Conservation (phyloP, 2,888 invertebrate genomes). For the Eilema depressum region DNA sequence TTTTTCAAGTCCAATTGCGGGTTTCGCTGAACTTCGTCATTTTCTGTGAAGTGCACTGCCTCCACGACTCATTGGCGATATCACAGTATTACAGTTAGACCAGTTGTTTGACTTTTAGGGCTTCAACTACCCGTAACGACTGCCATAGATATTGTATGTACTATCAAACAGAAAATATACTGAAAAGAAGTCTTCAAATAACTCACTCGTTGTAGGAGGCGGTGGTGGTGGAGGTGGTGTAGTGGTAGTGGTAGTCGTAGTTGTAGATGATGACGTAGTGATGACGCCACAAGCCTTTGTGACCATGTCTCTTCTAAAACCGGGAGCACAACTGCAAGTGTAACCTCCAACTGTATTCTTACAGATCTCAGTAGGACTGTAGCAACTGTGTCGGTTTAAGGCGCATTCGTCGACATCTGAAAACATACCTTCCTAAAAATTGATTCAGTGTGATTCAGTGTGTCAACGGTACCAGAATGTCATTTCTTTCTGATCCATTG, state of each 20-base stretch:
- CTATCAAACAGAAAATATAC: too few relatives aligned
- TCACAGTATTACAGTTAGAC: too few relatives aligned
- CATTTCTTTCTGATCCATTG: too few relatives aligned
- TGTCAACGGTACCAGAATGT: too few relatives aligned
- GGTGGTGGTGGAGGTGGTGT: constrained; percentile 40
- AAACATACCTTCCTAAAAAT: neutral
- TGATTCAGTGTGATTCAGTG: neutral
- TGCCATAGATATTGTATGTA: too few relatives aligned
- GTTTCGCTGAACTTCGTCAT: too few relatives aligned
- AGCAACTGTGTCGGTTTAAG: constrained; percentile 87
- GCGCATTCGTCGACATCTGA: constrained; percentile 93
- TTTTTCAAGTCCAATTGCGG: too few relatives aligned
- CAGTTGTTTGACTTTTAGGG: too few relatives aligned
- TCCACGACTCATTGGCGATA: too few relatives aligned
- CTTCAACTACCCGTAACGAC: too few relatives aligned
- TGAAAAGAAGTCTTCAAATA: too few relatives aligned
- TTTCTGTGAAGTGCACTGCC: too few relatives aligned
- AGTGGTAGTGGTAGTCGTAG: constrained; percentile 52
- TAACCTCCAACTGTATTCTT: constrained; percentile 96
- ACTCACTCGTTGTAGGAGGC: constrained; percentile 12
- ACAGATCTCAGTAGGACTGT: constrained; percentile 88
- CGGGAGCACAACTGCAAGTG: constrained; percentile 92
- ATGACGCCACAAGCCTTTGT: constrained; percentile 68
- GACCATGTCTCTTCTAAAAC: constrained; percentile 90
- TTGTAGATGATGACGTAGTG: constrained; percentile 60